Evolutionary conservation across 2,888 invertebrate species (phyloP).

Genomic region (Macaria notata): DNA sequence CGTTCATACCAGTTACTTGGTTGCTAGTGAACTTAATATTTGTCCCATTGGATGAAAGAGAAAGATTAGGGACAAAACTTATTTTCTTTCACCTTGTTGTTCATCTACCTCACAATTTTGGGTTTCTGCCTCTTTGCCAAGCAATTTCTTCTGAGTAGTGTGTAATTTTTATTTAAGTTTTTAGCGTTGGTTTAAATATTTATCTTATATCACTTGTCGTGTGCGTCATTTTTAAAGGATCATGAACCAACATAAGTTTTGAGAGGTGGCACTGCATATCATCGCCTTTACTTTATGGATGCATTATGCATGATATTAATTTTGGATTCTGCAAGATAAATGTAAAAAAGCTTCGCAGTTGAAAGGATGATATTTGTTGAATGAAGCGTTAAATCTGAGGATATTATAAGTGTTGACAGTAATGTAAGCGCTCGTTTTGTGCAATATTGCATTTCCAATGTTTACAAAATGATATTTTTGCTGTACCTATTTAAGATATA

Average conservation of each 20-base stretch:
- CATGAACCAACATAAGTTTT: no score
- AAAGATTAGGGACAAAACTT: not conserved
- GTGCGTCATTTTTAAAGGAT: no score
- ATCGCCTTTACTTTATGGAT: not conserved
- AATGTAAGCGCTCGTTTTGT: slow-evolving; percentile 31
- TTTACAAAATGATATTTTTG: no score
- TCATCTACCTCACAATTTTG: no score
- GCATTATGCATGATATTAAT: slow-evolving; percentile 33
- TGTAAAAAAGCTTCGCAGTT: slow-evolving; percentile 43
- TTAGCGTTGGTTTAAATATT: no score
- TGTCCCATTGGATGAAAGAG: slow-evolving; percentile 11
- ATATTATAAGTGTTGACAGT: slow-evolving; percentile 34
- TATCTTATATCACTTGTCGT: no score
- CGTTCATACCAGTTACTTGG: slow-evolving; percentile 8
- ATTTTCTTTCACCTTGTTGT: no score
- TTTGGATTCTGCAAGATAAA: slow-evolving; percentile 37
- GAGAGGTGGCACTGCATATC: no score
- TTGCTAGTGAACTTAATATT: slow-evolving; percentile 5
- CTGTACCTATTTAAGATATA: no score
- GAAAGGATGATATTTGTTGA: slow-evolving; percentile 46
- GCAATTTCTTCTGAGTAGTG: no score
- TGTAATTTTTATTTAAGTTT: no score
- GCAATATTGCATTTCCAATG: slow-evolving; percentile 3
- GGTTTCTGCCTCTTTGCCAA: no score
- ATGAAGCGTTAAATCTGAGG: slow-evolving; percentile 44